Conservation (phyloP, 2,113 vertebrate genomes). For the Oceanites oceanicus region DNA sequence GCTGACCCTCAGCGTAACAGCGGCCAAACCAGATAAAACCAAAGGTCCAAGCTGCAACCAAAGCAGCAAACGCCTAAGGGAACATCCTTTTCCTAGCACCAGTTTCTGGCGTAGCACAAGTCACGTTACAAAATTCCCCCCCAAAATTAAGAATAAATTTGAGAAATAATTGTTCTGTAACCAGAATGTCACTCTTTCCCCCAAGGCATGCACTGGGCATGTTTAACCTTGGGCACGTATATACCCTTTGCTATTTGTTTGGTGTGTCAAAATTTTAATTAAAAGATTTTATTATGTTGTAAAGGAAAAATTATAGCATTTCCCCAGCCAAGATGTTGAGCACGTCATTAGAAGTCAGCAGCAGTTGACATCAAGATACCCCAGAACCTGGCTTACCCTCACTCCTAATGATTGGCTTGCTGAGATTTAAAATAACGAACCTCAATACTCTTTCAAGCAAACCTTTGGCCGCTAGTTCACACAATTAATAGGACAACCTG, state of each 20-base stretch:
- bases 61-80: neutral
- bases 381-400: neutral
- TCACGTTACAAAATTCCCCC: neutral
- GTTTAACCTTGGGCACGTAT: neutral
- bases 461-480: neutral
- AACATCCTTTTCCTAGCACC: neutral
- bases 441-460: neutral
- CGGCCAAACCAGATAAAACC: neutral
- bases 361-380: neutral
- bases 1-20: neutral
- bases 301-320: neutral
- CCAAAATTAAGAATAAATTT: neutral
- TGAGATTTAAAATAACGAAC: neutral
- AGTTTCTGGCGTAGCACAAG: neutral
- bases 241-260: neutral
- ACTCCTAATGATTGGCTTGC: neutral
- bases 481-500: neutral
- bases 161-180: neutral
- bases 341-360: neutral
- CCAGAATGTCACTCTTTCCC: neutral
- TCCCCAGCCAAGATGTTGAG: neutral
- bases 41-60: neutral
- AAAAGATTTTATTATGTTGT: neutral
- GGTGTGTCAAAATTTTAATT: neutral
- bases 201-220: neutral